Evolutionary conservation across 2,888 invertebrate genomes (phyloP), one percentile per base, ranked within the genome.

Genomic region (Liodrosophila aerea): DNA sequence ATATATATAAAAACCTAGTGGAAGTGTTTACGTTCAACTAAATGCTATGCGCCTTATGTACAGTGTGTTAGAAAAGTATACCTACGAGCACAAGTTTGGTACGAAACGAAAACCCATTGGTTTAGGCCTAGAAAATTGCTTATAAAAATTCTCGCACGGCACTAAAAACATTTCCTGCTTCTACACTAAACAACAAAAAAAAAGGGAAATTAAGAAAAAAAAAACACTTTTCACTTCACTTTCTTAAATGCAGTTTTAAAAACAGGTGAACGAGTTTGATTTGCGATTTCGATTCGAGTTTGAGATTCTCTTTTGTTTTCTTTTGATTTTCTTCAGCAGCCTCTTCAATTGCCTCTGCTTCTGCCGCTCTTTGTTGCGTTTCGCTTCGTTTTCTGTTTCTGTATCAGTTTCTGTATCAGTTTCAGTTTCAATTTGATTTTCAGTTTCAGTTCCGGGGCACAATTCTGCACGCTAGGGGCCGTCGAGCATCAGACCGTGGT

Each of bases 401-500:
- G 39, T 51, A 36, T 57, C 18, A 15, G 13, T 51, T 43, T 51
- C 43, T 36, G 39, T 62, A 34, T 43, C 41, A 13, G 34, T 47
- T 31, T 57, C 49, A 49, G 51, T 53, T 63, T 61, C 36, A 45
- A 36, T 64, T 47, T 68, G 29, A 50, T 15, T 63, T 52, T 66
- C 58, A 52, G 41, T 63, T 61, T 84, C 61, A 62, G 77, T 82
- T 88, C 88, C 87, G 88, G 74, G 87, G 86, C 87, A 88, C 89
- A 90, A 90, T 90, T 90, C 90, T 89, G 90, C 67, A 72, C 86
- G 87, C 81, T 85, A 85, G 15, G 39, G 51, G 43, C 45, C 62
- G 74, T 69, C 61, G 57, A 61, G 84, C 86, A 89, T 96, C 95
- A 96, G 92, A 96, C 96, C 76, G 96, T 96, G 87, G 96, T 96